Evolutionary conservation across 2,797 vertebrate species (phyloP), one percentile per base, ranked within the genome.

Genomic region (Phataginus tetradactyla): DNA sequence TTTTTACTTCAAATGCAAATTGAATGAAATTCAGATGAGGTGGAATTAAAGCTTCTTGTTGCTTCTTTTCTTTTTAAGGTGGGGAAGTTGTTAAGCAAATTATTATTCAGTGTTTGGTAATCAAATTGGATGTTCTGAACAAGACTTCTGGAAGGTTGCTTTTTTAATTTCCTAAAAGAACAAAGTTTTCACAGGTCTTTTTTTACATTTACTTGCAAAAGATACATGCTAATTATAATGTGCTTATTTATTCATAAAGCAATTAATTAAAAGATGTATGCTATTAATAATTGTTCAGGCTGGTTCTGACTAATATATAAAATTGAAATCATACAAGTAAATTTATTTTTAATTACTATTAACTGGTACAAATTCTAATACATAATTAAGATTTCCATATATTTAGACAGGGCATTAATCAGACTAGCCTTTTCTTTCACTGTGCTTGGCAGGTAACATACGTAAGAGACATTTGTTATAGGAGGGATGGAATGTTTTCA

Each of bases 121-220:
- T 86, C 39, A 81, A n/a, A 68, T 32, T 84, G 45, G 11, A 87
- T 15, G 5, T 85, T 90, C 77, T 53, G 85, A 81, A 86, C 21
- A 86, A 81, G 53, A 81, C 15, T 81, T 90, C 32, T 66, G 5
- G 27, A 79, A 69, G 57, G 23, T 20, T 72, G 55, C 45, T 45
- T 83, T 34, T 66, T 29, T 29, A 49, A 91, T 75, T 91, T 63
- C 27, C 51, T 63, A 42, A 80, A 81, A 84, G 9, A 79, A 66
- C 21, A 94, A 72, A 55, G 17, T 63, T 91, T 91, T 95, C 29
- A 61, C 7, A 37, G 32, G 20, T 71, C 63, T 42, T 2, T 45
- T 78, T 90, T 78, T 64, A 18, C 20, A 75, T 72, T 93, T 91
- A 81, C 69, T 95, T 95, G 29, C 20, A 79, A 89, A 93, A 88